phyloP scores from a whole-genome alignment of 37 sponge, comb jelly and placozoan species.

The Hexactinellida sp. region DNA sequence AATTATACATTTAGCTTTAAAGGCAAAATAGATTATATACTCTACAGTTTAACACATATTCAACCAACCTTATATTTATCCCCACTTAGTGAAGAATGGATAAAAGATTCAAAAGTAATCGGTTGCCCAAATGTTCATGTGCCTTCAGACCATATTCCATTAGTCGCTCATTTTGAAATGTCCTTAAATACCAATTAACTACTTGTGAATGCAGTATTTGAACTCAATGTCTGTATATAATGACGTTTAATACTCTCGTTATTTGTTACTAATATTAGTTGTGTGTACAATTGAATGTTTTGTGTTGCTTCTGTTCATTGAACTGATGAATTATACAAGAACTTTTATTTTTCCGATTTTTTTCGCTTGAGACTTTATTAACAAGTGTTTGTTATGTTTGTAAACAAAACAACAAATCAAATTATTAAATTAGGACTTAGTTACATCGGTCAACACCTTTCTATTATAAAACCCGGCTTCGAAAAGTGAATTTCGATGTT shows the following conservation, averaged over 20 bases:
- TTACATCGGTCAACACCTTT: no score
- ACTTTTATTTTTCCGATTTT: no score
- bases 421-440: no score
- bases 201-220: neutral
- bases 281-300: neutral
- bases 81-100: constrained; percentile 70
- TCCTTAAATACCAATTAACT: constrained; percentile 8
- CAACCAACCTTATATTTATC: constrained; percentile 59
- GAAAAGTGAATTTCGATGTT: no score
- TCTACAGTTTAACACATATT: constrained; percentile 56
- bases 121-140: constrained; percentile 92
- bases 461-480: no score
- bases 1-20: constrained; percentile 93
- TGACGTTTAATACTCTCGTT: neutral
- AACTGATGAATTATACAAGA: no score
- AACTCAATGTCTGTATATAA: neutral
- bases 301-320: neutral
- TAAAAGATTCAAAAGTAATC: constrained; percentile 55
- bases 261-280: neutral
- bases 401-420: no score
- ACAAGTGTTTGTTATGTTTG: no score
- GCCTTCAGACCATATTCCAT: constrained; percentile 89
- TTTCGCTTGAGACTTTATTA: no score
- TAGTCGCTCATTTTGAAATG: constrained; percentile 78
- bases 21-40: constrained; percentile 86